Evolutionary conservation across 2,113 vertebrate species (phyloP).

Genomic region (Ia io): DNA sequence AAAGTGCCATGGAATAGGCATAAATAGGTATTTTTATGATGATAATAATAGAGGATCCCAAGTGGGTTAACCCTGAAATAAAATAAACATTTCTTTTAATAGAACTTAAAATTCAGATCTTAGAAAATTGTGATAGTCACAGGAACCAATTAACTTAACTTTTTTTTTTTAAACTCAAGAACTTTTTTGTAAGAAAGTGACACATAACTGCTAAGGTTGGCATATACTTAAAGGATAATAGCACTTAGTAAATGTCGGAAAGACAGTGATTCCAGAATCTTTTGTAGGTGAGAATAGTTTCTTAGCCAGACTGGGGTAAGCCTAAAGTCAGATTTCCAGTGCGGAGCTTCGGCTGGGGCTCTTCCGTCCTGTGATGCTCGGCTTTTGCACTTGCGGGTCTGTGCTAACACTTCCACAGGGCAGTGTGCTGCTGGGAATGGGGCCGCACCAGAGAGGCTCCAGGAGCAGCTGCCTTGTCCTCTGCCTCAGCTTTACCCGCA

Average conservation of each 20-base stretch:
- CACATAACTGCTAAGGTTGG: not conserved
- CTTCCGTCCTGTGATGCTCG: not conserved
- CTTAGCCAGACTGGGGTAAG: not conserved
- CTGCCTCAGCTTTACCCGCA: not conserved
- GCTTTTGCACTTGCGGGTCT: not conserved
- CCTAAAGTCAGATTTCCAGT: not conserved
- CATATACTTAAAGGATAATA: not conserved
- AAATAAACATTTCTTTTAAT: conserved; percentile 37
- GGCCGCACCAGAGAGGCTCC: not conserved
- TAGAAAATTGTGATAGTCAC: not conserved
- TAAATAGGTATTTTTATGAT: conserved; percentile 1
- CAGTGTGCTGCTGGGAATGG: not conserved
- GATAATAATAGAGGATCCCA: not conserved
- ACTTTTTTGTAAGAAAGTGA: conserved; percentile 7
- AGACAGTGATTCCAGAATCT: not conserved
- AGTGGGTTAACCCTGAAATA: not conserved
- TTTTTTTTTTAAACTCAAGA: not conserved
- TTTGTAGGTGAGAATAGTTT: not conserved
- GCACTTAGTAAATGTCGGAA: not conserved
- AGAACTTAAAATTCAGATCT: not conserved
- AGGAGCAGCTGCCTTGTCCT: not conserved
- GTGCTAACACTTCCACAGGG: not conserved
- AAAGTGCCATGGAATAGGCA: not conserved
- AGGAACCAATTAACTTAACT: not conserved
- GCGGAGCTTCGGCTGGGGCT: not conserved